A percentile compares a stretch with the other conserved stretches of the same genome.
These are phyloP conservation scores for Monochamus saltuarius DNA, from an alignment of 1,140 invertebrate species.

Conservation along the genomic window DNA sequence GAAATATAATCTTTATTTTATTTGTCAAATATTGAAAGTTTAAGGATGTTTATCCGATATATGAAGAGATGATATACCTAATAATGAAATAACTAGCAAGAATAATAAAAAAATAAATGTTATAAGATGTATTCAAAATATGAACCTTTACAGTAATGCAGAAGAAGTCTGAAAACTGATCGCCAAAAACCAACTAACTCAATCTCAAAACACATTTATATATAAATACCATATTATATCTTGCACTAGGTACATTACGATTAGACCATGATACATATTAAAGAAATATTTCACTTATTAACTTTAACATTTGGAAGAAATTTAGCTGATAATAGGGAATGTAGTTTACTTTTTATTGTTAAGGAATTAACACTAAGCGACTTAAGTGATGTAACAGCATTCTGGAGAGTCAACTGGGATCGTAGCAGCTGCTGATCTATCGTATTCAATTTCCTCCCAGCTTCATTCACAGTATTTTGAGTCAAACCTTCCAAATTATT, in stretches of 20 bases:
- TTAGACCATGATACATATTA: background rate
- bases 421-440: slow-evolving; percentile 45
- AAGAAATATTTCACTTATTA: slow-evolving; percentile 12
- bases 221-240: too few species aligned
- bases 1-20: slow-evolving; percentile 1
- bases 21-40: background rate
- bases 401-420: slow-evolving; percentile 47
- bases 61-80: too few species aligned
- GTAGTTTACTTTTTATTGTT: slow-evolving; percentile 43
- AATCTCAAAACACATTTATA: too few species aligned
- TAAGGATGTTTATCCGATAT: too few species aligned
- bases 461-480: slow-evolving; percentile 33
- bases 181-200: too few species aligned
- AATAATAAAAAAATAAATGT: too few species aligned
- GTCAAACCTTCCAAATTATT: slow-evolving; percentile 37
- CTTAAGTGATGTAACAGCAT: slow-evolving; percentile 42
- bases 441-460: slow-evolving; percentile 37
- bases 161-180: too few species aligned
- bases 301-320: slow-evolving; percentile 40
- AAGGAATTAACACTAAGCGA: slow-evolving; percentile 41
- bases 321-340: slow-evolving; percentile 39
- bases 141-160: too few species aligned
- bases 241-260: too few species aligned
- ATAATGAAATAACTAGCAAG: too few species aligned
- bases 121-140: too few species aligned